Evolutionary conservation across 2,888 invertebrate species (phyloP), one percentile per base, ranked within the genome.

Genomic region (Uropetala carovei): DNA sequence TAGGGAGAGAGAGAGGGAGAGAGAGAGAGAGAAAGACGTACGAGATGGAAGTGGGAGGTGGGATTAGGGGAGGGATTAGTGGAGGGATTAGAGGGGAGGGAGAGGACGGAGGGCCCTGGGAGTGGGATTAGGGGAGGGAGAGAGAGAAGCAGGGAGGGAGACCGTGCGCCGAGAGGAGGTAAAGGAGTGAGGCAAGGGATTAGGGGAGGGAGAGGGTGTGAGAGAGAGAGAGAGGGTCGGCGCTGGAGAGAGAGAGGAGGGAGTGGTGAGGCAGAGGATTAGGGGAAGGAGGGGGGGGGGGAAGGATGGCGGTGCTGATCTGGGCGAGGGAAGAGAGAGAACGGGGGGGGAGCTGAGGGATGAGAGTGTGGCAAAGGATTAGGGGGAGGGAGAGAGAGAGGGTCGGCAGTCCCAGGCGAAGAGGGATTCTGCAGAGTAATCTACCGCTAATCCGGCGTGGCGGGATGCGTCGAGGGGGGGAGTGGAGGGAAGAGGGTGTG

Each of bases 401-500:
- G 58, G 60, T 58, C 30, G 11, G 60, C 14, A 58, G 83, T 30
- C 83, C 83, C 83, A 43, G 59, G 91, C 83, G 92, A 27, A 81
- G 92, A 82, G 92, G 92, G 92, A 92, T 91, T 91, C 82, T 68
- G 68, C 60, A 59, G 82, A 91, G 92, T 92, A 82, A 89, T 89
- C 89, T 64, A 89, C 86, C 91, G 92, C 83, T 89, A 83, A 85
- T 91, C 91, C 82, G 83, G 91, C 91, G 92, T 91, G 92, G 81
- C 91, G 92, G 86, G 92, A 59, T 58, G 58, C 82, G 92, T 83
- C 91, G 85, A 86, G 86, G 60, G 75, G 75, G 75, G 85, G 22
- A n/a, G 56, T 18, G 60, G 92, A 0, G 82, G 91, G 85, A 82
- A 27, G 27, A 81, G 60, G 93, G 92, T 13, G 2, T 0, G 58